Evolutionary conservation across 2,888 invertebrate species (phyloP), one percentile per base, ranked within the genome.

Genomic region (Imbricaverruca yamaguchii): DNA sequence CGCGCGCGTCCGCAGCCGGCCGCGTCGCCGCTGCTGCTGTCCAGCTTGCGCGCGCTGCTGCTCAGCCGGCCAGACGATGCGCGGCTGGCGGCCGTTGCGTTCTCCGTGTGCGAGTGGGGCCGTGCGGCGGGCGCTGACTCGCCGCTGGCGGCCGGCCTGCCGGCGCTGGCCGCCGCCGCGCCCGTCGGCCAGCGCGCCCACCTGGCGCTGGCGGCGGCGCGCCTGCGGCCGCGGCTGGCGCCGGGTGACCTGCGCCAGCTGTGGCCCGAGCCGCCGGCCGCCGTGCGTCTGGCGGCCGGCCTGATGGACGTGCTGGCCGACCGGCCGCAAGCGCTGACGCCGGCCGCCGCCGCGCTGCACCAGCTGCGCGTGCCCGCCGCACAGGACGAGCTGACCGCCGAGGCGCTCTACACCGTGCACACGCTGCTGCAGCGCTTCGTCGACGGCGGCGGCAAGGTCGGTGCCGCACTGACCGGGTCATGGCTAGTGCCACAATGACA

Each of bases 321-420:
- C 2, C 53, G 21, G 74, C 10, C 55, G 55, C 53, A 8, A 15
- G 69, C 69, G 12, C 53, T 65, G 23, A 18, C 65, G 23, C 10
- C 21, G 74, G 74, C 18, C 18, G 53, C 74, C 18, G 74, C 18
- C 15, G 74, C 53, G 18, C 55, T 53, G 55, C 8, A 10, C 8
- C 9, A 74, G 53, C 55, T 74, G 74, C 65, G n/a, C n/a, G 59
- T 59, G 11, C 59, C 59, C 15, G 59, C 59, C 59, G 55, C 53
- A 10, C 10, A 8, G 74, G 74, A 74, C 10, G 55, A 74, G 69
- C 39, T 53, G 74, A 55, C 74, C 21, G 74, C 53, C 21, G 74
- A 74, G 74, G 55, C 74, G 53, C 74, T 74, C 21, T 74, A 55
- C 21, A 74, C 74, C 9, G 74, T 74, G 10, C 9, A 74, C 74